Evolutionary conservation across 1,140 invertebrate genomes (phyloP), one percentile per base, ranked within the genome.

Genomic region (Drosophila trapezifrons): DNA sequence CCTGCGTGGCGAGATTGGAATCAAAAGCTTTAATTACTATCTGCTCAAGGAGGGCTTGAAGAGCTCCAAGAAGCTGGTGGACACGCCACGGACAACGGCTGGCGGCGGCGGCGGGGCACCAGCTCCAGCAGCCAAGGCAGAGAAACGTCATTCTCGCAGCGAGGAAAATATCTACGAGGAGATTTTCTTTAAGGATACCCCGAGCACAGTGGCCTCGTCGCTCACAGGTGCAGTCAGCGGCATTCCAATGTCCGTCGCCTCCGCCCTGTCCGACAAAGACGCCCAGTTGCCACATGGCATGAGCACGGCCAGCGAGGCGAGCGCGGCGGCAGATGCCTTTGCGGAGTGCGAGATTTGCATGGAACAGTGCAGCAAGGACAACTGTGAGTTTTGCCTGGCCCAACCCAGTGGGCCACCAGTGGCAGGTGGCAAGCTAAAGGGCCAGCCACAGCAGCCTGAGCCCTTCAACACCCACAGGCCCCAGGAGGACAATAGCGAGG

Each of bases 1-100:
- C 18, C 54, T 92, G 15, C 80, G 78, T 29, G 91, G 91, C 7
- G 91, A 92, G 73, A 92, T 92, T 32, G 91, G 91, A 40, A 92
- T 92, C 20, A 92, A 92, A 71, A 92, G 91, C 78, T 92, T 92
- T 74, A 92, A 92, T 60, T 92, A 92, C 56, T 92, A 92, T 70
- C 58, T 92, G 22, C 72, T 92, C 0, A 92, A 92, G 56, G 91
- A 92, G 67, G 91, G 91, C 15, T 38, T 92, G 9, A 92, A 92
- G 62, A 90, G 82, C 46, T 81, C 90, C 1, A 91, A 91, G 18
- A 91, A 91, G 47, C 40, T 81, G 58, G 74, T 74, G 4, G 84
- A 81, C 25, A 90, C 90, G 29, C 86, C 89, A 17, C 78, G 85
- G 42, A 71, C 35, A 40, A 22, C 40, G 1, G 27, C 38, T n/a